Evolutionary conservation across 2,797 vertebrate genomes (phyloP).

Genomic region (Sebastes goodei): DNA sequence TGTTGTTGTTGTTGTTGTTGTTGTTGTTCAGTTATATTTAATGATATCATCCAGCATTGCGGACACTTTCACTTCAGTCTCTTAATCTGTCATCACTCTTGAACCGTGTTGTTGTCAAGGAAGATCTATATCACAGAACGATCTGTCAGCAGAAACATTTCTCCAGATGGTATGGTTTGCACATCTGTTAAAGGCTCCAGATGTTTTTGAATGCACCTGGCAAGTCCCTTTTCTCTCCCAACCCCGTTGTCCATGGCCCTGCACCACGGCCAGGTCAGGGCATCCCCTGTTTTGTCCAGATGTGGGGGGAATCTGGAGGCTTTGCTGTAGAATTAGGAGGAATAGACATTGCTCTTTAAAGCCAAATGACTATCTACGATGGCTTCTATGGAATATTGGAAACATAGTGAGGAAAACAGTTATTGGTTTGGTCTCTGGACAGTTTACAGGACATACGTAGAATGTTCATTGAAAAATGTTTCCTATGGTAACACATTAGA

Average conservation of each 20-base stretch:
- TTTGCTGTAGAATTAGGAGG: not conserved
- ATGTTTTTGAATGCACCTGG: conserved; percentile 75
- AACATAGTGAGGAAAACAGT: not conserved
- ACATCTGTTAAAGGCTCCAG: conserved; percentile 72
- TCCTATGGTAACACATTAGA: not conserved
- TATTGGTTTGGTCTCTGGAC: not conserved
- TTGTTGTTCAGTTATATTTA: not conserved
- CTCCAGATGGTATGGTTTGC: conserved; percentile 65
- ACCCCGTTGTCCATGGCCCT: conserved; percentile 15
- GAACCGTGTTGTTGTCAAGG: conserved; percentile 22
- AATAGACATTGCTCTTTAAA: not conserved
- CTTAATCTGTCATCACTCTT: conserved; percentile 33
- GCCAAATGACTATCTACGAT: not conserved
- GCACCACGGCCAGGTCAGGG: conserved; percentile 21
- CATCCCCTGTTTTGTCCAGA: conserved; percentile 49
- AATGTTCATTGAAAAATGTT: not conserved
- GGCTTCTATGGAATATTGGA: not conserved
- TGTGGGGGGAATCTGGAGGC: conserved; percentile 48
- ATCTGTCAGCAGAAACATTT: conserved; percentile 63
- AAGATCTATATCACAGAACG: conserved; percentile 39
- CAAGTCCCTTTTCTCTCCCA: conserved; percentile 44
- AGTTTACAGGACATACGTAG: not conserved
- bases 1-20: not conserved
- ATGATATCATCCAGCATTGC: not conserved
- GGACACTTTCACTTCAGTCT: not conserved